These are phyloP conservation scores for Vanessa tameamea DNA, from an alignment of 1,140 invertebrate species.

Conservation along the genomic window DNA sequence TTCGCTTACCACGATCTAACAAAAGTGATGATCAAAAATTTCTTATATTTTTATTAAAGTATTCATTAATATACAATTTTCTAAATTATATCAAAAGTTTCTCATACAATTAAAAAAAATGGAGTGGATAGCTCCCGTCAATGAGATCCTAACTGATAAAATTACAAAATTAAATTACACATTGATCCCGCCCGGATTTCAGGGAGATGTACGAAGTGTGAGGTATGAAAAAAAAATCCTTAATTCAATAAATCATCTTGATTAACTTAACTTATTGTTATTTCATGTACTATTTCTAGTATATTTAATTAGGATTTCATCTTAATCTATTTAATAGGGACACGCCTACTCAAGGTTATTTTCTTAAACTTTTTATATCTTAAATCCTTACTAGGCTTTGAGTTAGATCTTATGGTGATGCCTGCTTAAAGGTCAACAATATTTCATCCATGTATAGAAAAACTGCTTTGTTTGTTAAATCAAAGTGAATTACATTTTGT, in stretches of 20 bases:
- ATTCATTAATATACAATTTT: background rate
- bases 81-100: background rate
- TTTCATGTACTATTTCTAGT: background rate
- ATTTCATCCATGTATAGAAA: background rate
- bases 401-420: background rate
- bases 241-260: background rate
- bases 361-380: background rate
- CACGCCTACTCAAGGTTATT: conserved; percentile 12
- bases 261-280: background rate
- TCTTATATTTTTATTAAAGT: background rate
- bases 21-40: conserved; percentile 2
- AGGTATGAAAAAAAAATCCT: conserved; percentile 39
- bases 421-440: background rate
- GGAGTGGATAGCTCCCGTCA: conserved; percentile 53
- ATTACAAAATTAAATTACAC: conserved; percentile 57
- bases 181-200: conserved; percentile 49
- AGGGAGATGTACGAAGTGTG: conserved; percentile 45
- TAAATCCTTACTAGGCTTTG: background rate
- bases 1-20: background rate
- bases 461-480: too few species aligned
- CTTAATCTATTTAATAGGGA: background rate
- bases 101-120: conserved; percentile 37
- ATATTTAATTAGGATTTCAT: too few species aligned
- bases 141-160: conserved; percentile 52
- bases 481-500: too few species aligned